These are phyloP conservation scores for Petrocephalus sullivani DNA, from an alignment of 2,797 vertebrate species.

Conservation along the genomic window DNA sequence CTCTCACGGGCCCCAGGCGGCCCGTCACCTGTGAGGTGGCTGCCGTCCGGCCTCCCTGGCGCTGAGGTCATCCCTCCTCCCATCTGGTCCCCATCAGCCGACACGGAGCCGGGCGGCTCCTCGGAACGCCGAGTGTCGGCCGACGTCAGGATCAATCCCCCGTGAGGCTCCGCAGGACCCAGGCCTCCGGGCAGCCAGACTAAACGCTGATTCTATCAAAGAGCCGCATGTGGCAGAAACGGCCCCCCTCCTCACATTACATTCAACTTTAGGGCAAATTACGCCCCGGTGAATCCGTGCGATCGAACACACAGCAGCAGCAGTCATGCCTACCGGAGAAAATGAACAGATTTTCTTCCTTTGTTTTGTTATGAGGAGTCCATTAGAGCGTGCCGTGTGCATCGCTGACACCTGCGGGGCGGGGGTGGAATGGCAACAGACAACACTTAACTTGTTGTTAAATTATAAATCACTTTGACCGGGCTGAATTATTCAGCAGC, in stretches of 20 bases:
- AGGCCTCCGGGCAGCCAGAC: constrained; percentile 41
- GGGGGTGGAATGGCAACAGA: neutral
- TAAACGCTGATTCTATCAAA: constrained; percentile 36
- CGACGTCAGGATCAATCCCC: constrained; percentile 41
- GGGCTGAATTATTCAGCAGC: constrained; percentile 33
- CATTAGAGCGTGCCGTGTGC: neutral
- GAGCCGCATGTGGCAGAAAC: constrained; percentile 38
- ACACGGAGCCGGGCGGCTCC: neutral
- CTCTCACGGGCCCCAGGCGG: neutral
- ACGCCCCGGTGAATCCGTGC: neutral
- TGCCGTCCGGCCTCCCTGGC: neutral
- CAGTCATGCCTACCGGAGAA: constrained; percentile 23
- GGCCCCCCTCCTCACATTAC: constrained; percentile 32
- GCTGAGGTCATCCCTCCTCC: neutral
- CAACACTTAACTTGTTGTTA: constrained; percentile 4
- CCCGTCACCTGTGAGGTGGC: neutral
- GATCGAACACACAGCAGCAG: constrained; percentile 26
- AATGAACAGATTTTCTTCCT: neutral
- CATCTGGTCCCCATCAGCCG: neutral
- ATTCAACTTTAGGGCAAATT: constrained; percentile 29
- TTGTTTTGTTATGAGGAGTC: constrained; percentile 3
- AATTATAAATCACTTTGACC: constrained; percentile 23
- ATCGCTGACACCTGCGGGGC: neutral
- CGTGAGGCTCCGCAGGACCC: constrained; percentile 51
- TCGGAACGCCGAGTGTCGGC: neutral